Evolutionary conservation across 2,888 invertebrate species (phyloP).

Genomic region (Tetrapedia diversipes): DNA sequence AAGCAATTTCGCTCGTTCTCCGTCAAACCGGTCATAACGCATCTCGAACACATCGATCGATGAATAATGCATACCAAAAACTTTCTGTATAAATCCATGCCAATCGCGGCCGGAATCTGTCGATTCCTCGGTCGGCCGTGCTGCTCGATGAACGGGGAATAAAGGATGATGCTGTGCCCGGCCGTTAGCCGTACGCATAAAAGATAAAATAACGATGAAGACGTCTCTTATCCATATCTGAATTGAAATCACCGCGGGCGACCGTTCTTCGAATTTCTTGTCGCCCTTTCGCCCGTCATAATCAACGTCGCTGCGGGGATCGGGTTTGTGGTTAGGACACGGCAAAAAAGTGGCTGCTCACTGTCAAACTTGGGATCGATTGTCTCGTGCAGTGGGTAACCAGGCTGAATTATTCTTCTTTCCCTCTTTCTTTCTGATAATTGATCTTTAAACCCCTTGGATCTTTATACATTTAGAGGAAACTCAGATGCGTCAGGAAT

Average conservation of each 20-base stretch:
- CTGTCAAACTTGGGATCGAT: conserved; percentile 15
- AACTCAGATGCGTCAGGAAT: no score
- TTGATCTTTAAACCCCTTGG: no score
- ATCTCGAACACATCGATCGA: conserved; percentile 37
- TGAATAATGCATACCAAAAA: conserved; percentile 52
- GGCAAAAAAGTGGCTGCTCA: conserved; percentile 19
- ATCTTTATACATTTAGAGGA: no score
- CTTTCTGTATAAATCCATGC: conserved; percentile 54
- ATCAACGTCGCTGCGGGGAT: conserved; percentile 54
- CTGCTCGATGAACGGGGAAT: conserved; percentile 10
- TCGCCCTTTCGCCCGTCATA: conserved; percentile 39
- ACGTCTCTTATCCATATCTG: conserved; percentile 52
- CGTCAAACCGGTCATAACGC: conserved; percentile 51
- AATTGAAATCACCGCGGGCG: conserved; percentile 46
- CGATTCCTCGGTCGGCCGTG: conserved; percentile 2
- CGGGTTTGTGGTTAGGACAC: conserved; percentile 15
- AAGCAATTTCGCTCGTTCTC: conserved; percentile 46
- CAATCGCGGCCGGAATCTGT: conserved; percentile 25
- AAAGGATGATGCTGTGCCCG: conserved; percentile 17
- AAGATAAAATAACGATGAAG: conserved; percentile 58
- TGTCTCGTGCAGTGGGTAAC: conserved; percentile 11
- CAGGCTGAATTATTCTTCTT: background rate
- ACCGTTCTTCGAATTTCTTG: conserved; percentile 56
- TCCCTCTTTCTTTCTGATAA: no score
- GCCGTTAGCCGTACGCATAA: conserved; percentile 1